phyloP scores from a whole-genome alignment of 2,113 vertebrate genomes.

The Chlamydotis undulata region DNA sequence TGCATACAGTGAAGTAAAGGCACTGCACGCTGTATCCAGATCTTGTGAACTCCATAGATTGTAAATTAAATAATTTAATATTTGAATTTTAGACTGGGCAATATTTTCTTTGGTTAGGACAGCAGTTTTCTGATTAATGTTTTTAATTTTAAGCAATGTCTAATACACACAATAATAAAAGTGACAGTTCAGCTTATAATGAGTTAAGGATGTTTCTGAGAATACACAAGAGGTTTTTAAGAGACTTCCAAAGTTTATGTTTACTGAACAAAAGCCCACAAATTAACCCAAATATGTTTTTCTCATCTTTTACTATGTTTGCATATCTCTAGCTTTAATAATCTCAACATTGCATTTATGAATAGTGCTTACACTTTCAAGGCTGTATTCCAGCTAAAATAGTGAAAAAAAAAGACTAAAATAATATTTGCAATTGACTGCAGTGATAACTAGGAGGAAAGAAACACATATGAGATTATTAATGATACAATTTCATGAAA shows the following conservation, averaged over 20 bases:
- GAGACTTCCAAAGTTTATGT: conserved; percentile 61
- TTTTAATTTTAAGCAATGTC: conserved; percentile 82
- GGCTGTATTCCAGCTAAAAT: conserved; percentile 10
- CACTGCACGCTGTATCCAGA: neutral
- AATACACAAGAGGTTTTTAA: conserved; percentile 73
- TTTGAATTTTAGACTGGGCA: conserved; percentile 74
- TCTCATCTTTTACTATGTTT: conserved; percentile 47
- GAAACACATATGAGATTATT: neutral
- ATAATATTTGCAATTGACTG: conserved; percentile 5
- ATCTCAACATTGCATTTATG: neutral
- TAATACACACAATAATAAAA: conserved; percentile 83
- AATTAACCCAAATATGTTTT: conserved; percentile 69
- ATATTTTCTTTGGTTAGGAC: conserved; percentile 77
- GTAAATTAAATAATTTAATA: conserved; percentile 77
- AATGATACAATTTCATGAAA: neutral
- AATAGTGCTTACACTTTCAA: neutral
- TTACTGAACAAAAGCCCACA: conserved; percentile 67
- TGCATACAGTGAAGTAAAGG: neutral
- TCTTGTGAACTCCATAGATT: neutral
- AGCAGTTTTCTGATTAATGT: conserved; percentile 82
- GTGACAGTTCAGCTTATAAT: conserved; percentile 75
- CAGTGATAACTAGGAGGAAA: neutral
- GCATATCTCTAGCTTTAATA: conserved; percentile 40
- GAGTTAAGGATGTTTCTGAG: conserved; percentile 74
- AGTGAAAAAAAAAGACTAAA: neutral